These are phyloP conservation scores for Todiramphus chloris DNA, from an alignment of 2,113 vertebrate species.

Conservation along the genomic window DNA sequence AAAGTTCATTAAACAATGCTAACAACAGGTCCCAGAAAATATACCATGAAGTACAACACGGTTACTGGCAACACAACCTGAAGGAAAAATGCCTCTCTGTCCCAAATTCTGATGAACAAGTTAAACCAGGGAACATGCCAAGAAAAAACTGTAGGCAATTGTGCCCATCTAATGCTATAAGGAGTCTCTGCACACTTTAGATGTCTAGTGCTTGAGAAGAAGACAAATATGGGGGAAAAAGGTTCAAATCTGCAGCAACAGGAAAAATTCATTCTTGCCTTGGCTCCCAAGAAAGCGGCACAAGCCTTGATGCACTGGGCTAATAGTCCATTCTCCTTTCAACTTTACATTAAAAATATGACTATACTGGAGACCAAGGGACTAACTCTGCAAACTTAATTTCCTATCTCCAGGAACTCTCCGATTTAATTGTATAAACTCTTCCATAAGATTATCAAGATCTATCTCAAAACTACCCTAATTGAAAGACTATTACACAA, in stretches of 20 bases:
- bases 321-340: not conserved
- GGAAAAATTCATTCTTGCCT: not conserved
- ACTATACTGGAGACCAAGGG: not conserved
- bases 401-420: conserved; percentile 46
- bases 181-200: not conserved
- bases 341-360: not conserved
- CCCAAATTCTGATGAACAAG: not conserved
- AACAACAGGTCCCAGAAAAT: not conserved
- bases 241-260: not conserved
- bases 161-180: not conserved
- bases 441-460: conserved; percentile 56
- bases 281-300: not conserved
- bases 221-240: not conserved
- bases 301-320: not conserved
- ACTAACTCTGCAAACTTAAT: conserved; percentile 24
- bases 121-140: not conserved
- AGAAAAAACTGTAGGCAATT: not conserved
- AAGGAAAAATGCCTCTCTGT: not conserved
- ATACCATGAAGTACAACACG: not conserved
- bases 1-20: not conserved
- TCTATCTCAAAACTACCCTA: conserved; percentile 60
- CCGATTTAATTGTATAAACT: conserved; percentile 51
- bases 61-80: not conserved
- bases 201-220: not conserved
- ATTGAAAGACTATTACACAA: conserved; percentile 55